These are phyloP conservation scores for Diadumene lineata DNA, from an alignment of 92 coral and sea anemone genomes.

Conservation along the genomic window DNA sequence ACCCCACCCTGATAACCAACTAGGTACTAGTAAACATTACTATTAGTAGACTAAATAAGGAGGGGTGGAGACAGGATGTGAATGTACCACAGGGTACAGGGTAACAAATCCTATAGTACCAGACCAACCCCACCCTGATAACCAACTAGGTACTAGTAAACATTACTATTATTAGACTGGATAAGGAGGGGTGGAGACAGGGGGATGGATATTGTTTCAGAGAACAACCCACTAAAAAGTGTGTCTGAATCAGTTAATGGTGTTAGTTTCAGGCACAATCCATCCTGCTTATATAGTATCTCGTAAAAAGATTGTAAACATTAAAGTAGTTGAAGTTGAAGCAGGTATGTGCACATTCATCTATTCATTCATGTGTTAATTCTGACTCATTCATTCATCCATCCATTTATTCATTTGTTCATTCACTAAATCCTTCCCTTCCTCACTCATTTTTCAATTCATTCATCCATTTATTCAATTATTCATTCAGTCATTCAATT, in stretches of 20 bases:
- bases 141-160: background rate
- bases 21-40: too few species aligned
- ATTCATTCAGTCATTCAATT: background rate
- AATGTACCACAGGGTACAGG: constrained; percentile 70
- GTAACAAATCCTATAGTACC: constrained; percentile 53
- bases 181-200: too few species aligned
- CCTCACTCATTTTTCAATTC: background rate
- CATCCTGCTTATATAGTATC: background rate
- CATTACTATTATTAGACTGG: too few species aligned
- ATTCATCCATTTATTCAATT: background rate
- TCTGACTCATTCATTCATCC: background rate
- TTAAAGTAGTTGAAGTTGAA: constrained; percentile 43
- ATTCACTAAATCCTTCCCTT: background rate
- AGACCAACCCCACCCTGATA: background rate
- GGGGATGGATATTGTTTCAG: too few species aligned
- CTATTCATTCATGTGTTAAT: background rate
- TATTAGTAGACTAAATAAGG: too few species aligned
- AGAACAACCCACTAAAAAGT: background rate
- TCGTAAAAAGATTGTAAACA: constrained; percentile 33
- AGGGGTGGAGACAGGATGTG: too few species aligned
- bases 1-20: background rate
- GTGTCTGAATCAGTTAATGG: too few species aligned
- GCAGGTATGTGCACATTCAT: constrained; percentile 36
- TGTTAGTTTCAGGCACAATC: background rate
- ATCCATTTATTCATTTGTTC: background rate